These are phyloP conservation scores for Vidua chalybeata DNA, from an alignment of 2,113 vertebrate genomes.

Conservation along the genomic window DNA sequence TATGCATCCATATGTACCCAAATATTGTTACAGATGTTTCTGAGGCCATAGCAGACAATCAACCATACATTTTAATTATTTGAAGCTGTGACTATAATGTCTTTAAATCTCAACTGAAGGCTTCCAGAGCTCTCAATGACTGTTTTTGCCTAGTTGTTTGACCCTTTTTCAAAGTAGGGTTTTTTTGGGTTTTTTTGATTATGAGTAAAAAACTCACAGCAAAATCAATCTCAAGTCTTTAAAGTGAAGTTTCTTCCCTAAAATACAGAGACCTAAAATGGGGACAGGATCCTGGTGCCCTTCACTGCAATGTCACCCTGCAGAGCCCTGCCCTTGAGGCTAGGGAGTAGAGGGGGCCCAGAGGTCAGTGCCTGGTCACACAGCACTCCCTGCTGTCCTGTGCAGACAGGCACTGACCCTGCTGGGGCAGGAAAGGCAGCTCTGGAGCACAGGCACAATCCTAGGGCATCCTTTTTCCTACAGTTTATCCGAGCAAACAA, in stretches of 20 bases:
- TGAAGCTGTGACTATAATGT: not conserved
- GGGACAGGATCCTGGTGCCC: fast-evolving
- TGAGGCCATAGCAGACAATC: not conserved
- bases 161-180: not conserved
- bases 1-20: not conserved
- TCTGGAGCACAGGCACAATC: not conserved
- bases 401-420: not conserved
- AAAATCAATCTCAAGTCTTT: not conserved
- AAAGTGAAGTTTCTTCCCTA: not conserved
- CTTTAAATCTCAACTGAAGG: not conserved
- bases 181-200: not conserved
- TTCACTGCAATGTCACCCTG: fast-evolving
- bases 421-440: not conserved
- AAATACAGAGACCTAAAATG: not conserved
- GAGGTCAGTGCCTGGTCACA: not conserved
- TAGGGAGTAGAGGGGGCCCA: not conserved
- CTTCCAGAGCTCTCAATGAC: not conserved
- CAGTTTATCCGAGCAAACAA: not conserved
- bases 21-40: not conserved
- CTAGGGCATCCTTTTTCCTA: not conserved
- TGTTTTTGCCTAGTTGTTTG: not conserved
- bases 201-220: not conserved
- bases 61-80: not conserved
- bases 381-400: not conserved
- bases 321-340: not conserved